Conservation (phyloP, 2,113 vertebrate species). For the Clinocottus analis region DNA sequence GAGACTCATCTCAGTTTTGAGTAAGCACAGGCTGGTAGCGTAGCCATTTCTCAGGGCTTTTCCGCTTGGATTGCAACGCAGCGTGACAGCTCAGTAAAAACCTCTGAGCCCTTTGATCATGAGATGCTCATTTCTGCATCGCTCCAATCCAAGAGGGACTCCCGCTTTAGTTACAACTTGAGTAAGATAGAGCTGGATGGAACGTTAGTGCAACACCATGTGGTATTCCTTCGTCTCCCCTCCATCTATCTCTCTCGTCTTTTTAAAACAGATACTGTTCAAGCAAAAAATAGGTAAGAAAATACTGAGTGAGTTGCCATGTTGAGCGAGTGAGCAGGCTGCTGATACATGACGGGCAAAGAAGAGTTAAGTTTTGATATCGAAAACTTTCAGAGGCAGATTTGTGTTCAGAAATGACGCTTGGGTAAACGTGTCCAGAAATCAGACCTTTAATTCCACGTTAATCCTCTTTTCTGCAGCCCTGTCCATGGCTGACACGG, state of each 20-base stretch:
- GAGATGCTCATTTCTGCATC: conserved; percentile 57
- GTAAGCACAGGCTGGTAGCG: conserved; percentile 52
- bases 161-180: conserved; percentile 25
- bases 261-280: conserved; percentile 1
- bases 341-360: neutral
- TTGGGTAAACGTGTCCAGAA: conserved; percentile 69
- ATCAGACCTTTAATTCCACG: conserved; percentile 72
- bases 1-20: conserved; percentile 48
- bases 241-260: conserved; percentile 7
- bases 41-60: conserved; percentile 47
- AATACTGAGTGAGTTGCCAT: neutral
- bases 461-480: conserved; percentile 75
- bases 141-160: conserved; percentile 41
- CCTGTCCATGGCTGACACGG: conserved; percentile 44
- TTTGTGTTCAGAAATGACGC: conserved; percentile 61
- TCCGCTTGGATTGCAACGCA: conserved; percentile 44
- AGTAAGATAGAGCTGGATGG: conserved; percentile 32
- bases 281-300: neutral
- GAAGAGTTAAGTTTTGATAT: conserved; percentile 45
- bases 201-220: conserved; percentile 18
- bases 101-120: conserved; percentile 67
- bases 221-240: neutral
- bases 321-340: neutral
- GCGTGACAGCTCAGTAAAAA: conserved; percentile 63
- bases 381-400: conserved; percentile 66